Evolutionary conservation across 2,888 invertebrate species (phyloP), one percentile per base, ranked within the genome.

Genomic region (Archaeoteleia sp.): DNA sequence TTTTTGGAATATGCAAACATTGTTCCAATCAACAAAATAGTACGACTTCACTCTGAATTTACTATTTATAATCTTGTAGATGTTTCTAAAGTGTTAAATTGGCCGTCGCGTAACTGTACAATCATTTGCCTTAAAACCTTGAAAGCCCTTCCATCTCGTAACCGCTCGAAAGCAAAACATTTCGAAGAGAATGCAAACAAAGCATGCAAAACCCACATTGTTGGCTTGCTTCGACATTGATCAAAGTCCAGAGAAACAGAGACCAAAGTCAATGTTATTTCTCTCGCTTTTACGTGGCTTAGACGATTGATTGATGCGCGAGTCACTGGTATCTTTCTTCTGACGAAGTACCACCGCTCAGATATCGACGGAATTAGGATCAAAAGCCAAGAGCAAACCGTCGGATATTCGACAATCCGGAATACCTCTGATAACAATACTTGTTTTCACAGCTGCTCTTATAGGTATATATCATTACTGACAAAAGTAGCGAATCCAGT

Each of bases 181-280:
- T 65, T 27, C 25, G 53, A 30, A 53, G 65, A 42, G 58, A 66
- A 66, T 58, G 65, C 58, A 66, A 66, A 66, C 65, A 65, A 65
- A 65, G 65, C 51, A 45, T 25, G 55, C 57, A 58, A 65, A 51
- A 57, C 40, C 42, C 46, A 58, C 65, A 46, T 48, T 66, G 58
- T 66, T 66, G 46, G 58, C 58, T 39, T 40, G 57, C 46, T 58
- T 66, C 58, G 66, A 53, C 57, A 66, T 69, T 69, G 60, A 69
- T 69, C 61, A 65, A 63, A 43, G 69, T 69, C 69, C 61, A 55
- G 46, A 39, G 57, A 57, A 57, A 69, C 65, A 46, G 42, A 46
- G 63, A 45, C 65, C 57, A 57, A 55, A 69, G 54, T 61, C 55
- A 61, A 65, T 69, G 65, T 60, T 69, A 65, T 69, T 69, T 69